Percentiles rank a stretch among this genome's conserved stretches.
Evolutionary conservation across 2,797 vertebrate genomes (phyloP).

Genomic region (Eurystomus glaucurus): DNA sequence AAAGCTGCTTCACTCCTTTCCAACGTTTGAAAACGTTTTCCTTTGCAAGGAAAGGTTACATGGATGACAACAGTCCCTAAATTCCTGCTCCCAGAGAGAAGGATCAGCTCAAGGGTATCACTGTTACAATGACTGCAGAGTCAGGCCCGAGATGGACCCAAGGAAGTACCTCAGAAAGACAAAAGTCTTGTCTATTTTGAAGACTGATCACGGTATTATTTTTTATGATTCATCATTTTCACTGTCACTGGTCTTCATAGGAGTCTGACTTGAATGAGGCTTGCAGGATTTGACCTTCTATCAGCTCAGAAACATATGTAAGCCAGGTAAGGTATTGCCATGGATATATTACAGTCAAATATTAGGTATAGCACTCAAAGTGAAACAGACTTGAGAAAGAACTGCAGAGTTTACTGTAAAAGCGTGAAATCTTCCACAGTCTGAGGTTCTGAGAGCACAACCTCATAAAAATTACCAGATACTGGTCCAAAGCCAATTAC

Average conservation of each 20-base stretch:
- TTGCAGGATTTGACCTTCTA: not conserved
- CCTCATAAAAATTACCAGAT: not conserved
- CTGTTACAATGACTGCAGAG: not conserved
- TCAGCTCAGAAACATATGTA: not conserved
- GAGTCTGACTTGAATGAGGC: not conserved
- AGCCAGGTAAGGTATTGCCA: not conserved
- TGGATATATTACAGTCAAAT: not conserved
- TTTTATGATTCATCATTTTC: not conserved
- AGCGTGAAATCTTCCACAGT: not conserved
- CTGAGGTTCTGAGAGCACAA: not conserved
- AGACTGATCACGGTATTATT: not conserved
- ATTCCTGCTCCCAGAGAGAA: not conserved
- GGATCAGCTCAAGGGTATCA: not conserved
- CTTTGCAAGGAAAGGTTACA: not conserved
- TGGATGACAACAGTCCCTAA: not conserved
- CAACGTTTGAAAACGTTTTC: not conserved
- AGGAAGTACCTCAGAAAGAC: not conserved
- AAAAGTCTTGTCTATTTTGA: slow-evolving; percentile 1
- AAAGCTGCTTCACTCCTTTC: not conserved
- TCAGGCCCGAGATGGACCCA: not conserved
- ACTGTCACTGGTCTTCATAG: not conserved
- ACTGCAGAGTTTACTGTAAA: not conserved
- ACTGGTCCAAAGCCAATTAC: not conserved
- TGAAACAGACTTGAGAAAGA: not conserved
- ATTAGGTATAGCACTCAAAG: not conserved